Conservation (phyloP, 2,113 vertebrate genomes). For the Cercopithecus mona region DNA sequence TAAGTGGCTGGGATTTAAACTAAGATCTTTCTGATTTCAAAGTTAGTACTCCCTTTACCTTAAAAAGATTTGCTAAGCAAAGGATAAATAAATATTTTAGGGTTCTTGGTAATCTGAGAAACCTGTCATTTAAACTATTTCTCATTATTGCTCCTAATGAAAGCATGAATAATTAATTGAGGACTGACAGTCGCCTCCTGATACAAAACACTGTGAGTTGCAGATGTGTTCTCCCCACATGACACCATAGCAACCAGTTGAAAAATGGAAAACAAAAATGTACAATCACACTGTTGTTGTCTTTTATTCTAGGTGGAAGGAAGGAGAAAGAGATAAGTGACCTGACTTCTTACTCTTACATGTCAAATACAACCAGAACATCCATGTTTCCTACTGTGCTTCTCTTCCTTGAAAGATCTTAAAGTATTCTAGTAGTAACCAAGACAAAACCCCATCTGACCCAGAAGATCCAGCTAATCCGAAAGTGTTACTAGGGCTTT, state of each 20-base stretch:
- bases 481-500: background rate
- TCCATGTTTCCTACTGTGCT: background rate
- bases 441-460: background rate
- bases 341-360: background rate
- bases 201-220: slow-evolving; percentile 40
- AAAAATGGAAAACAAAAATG: background rate
- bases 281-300: background rate
- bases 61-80: slow-evolving; percentile 20
- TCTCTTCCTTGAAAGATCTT: background rate
- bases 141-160: slow-evolving; percentile 67
- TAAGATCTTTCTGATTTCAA: background rate
- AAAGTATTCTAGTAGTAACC: background rate
- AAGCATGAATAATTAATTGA: slow-evolving; percentile 68
- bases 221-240: background rate
- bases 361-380: background rate
- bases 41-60: background rate
- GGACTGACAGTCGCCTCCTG: slow-evolving; percentile 48
- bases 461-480: background rate
- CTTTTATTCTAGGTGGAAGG: background rate
- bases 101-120: slow-evolving; percentile 27
- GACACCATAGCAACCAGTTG: slow-evolving; percentile 11
- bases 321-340: background rate
- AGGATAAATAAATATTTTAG: slow-evolving; percentile 57
- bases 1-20: background rate
- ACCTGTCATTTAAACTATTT: slow-evolving; percentile 56